Percentiles rank a stretch among this genome's conserved stretches.
phyloP scores from a whole-genome alignment of 2,113 vertebrate genomes.

The Campylorhamphus procurvoides region DNA sequence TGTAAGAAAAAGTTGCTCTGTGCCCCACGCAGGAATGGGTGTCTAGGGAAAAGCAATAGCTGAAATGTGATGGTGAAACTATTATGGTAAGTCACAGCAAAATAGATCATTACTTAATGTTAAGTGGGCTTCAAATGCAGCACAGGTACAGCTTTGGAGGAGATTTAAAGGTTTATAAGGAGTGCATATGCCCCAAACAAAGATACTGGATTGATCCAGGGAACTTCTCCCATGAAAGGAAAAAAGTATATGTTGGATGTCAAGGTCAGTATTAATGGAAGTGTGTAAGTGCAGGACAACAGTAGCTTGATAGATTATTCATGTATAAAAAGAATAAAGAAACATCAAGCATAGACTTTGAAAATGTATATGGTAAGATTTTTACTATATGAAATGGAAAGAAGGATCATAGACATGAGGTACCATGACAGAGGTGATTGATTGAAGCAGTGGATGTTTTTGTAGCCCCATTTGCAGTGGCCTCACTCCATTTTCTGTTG shows the following conservation, averaged over 20 bases:
- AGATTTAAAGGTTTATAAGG: neutral
- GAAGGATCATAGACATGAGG: neutral
- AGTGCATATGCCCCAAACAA: neutral
- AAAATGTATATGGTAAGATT: neutral
- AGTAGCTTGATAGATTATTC: constrained; percentile 37
- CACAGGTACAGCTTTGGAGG: neutral
- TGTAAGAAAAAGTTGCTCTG: neutral
- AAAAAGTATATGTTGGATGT: constrained; percentile 4
- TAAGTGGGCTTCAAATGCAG: neutral
- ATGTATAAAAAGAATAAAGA: constrained; percentile 20
- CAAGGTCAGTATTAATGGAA: constrained; percentile 24
- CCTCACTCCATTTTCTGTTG: neutral
- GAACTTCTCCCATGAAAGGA: neutral
- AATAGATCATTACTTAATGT: neutral
- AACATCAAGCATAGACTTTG: neutral
- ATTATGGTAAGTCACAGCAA: neutral
- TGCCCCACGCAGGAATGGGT: neutral
- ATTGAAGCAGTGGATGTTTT: neutral
- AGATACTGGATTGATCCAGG: neutral
- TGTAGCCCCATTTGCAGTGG: neutral
- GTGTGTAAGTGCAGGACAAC: neutral
- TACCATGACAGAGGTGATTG: neutral
- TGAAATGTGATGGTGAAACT: neutral
- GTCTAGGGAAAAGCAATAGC: neutral
- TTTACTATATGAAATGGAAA: neutral